Evolutionary conservation across 2,113 vertebrate genomes (phyloP).

Genomic region (Serilophus lunatus): DNA sequence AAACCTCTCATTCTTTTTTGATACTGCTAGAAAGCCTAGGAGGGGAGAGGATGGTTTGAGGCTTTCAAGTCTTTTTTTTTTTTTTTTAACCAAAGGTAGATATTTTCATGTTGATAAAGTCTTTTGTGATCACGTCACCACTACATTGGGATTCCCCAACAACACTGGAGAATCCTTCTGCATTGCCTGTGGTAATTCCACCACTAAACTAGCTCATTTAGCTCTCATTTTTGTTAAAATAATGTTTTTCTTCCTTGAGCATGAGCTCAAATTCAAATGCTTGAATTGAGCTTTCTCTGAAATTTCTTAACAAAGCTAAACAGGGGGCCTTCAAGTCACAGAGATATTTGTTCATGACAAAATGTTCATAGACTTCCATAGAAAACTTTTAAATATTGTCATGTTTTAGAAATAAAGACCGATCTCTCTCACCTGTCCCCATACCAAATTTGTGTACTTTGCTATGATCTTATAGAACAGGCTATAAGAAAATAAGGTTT

Average conservation of each 20-base stretch:
- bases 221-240: not conserved
- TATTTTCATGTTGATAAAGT: not conserved
- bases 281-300: not conserved
- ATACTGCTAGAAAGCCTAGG: not conserved
- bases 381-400: not conserved
- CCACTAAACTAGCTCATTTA: not conserved
- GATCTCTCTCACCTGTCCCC: not conserved
- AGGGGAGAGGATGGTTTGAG: not conserved
- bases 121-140: not conserved
- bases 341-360: not conserved
- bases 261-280: not conserved
- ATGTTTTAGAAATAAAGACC: not conserved
- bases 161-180: not conserved
- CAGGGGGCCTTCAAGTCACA: rapidly evolving
- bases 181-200: not conserved
- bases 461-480: not conserved
- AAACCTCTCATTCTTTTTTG: not conserved
- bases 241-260: not conserved
- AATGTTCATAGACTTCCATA: not conserved
- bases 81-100: not conserved
- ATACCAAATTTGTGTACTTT: not conserved
- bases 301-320: not conserved
- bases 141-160: not conserved
- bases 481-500: not conserved
- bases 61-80: not conserved